Base-by-base conservation (phyloP, 1,140 invertebrate genomes). In the Antheraea mylitta region DNA sequence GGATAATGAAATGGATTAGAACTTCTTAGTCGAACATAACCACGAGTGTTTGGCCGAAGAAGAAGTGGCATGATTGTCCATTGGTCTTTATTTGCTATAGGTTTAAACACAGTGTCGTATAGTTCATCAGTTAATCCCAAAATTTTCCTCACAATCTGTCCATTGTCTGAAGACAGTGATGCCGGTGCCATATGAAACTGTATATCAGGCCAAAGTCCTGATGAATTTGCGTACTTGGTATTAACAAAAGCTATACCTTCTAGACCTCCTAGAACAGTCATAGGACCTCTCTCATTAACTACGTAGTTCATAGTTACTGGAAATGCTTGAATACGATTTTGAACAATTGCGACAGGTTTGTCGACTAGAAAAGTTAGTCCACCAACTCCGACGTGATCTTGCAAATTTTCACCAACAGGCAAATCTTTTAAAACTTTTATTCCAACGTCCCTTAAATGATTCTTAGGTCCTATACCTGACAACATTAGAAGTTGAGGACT, bases 141-240 rank as follows among this genome's bases (percentile, higher is more conserved):
- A 18, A 96, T 95, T 86, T 96, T 96, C 71, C 95, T 94, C 0
- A 97, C 95, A 71, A 95, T 93, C 11, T 94, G 92, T 0, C 96
- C 96, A 48, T 94, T 94, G 78, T 97, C 96, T 0, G 97, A 97
- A 69, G 96, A 96, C 0, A 97, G 96, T 3, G 96, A 96, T 0
- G 97, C 97, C 0, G 97, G 96, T 2, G 96, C 96, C 95, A 98
- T 97, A 70, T 98, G 97, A 67, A 97, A 96, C 73, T 98, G 96
- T 66, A 98, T 95, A 76, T 98, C 97, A 0, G 97, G 97, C 93
- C 95, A 97, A 65, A 95, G 93, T 0, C 94, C 94, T 0, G 94
- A 95, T 59, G 88, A 81, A 80, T 97, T 97, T 0, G 96, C 96
- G 76, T 95, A 97, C 68, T 94, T 95, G 0, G 97, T 97, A 73